Evolutionary conservation across 1,140 invertebrate genomes (phyloP), one percentile per base, ranked within the genome.

Genomic region (Cecropterus lyciades): DNA sequence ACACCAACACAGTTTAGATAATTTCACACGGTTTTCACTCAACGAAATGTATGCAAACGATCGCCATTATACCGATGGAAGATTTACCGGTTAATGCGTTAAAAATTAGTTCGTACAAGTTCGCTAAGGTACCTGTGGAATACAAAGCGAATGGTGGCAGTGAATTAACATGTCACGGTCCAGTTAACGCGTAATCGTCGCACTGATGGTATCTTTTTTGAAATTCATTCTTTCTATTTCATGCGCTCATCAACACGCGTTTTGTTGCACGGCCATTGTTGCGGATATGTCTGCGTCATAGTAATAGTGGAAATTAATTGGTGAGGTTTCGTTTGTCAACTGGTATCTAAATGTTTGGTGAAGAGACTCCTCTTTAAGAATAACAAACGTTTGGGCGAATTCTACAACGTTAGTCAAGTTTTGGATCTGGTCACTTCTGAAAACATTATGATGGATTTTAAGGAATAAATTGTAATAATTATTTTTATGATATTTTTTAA

Each of bases 111-210:
- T 46, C 10, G 14, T 46, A 46, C 15, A 10, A 46, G 13, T n/a
- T 33, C 42, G 45, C 14, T 59, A 16, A 48, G 57, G 24, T 56
- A 45, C 53, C n/a, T 60, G 57, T 20, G 49, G 45, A 60, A 60
- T 13, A 20, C 45, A 46, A 60, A 48, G 27, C 57, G 45, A 37
- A 49, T 43, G 13, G 7, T 15, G 20, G 20, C 20, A 5, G 56
- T 60, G 45, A 60, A 60, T 59, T 46, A 48, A 33, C 59, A 49
- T 27, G 59, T 62, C 30, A 62, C 59, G 59, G 49, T 37, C 59
- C 16, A 62, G 30, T 62, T 62, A 40, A 3, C 59, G 30, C n/a
- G 45, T 62, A 62, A 62, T 51, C 59, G 30, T 14, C 30, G 27
- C 57, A 11, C 10, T 49, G 57, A 62, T 62, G 46, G 24, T 62